Evolutionary conservation across 2,797 vertebrate genomes (phyloP), one percentile per base, ranked within the genome.

Genomic region (Clamator glandarius): DNA sequence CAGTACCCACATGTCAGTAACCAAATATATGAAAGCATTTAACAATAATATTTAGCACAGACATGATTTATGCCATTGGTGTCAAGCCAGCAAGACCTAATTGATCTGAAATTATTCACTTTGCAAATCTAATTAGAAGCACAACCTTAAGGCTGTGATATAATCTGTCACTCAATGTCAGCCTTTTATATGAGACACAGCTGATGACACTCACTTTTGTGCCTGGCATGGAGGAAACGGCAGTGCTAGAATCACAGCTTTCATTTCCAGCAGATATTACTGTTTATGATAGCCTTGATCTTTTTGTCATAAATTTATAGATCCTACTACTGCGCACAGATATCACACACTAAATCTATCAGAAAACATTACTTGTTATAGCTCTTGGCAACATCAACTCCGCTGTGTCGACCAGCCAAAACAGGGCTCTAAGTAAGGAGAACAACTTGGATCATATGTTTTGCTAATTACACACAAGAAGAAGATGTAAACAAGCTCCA

Each of bases 391-490:
- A 35, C 59, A 55, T 55, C 52, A 81, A 16, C 78, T 74, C 78
- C 0, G 6, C 70, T 80, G 55, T 39, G 42, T 54, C 23, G 10
- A 50, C 79, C 91, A 93, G 93, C 57, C 96, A 96, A 93, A 95
- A 88, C 94, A 59, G 67, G 77, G 63, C 90, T 84, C 66, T 92
- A 80, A 72, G 93, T 4, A 68, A 93, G 61, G 84, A 90, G 55
- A 84, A 70, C 89, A 83, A 79, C 90, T 91, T 66, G 23, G 77
- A 91, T 93, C 88, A 73, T 87, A 58, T 90, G 85, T 87, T 91
- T 68, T 63, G 69, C 79, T 94, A 93, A 95, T 96, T 95, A 95
- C 51, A 54, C 72, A 92, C 68, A 87, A 87, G 82, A 87, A 87
- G 82, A 70, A 24, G 70, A 88, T 1, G 17, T 80, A 94, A 97